phyloP scores from a whole-genome alignment of 2,113 vertebrate genomes.

The Taxidea taxus region DNA sequence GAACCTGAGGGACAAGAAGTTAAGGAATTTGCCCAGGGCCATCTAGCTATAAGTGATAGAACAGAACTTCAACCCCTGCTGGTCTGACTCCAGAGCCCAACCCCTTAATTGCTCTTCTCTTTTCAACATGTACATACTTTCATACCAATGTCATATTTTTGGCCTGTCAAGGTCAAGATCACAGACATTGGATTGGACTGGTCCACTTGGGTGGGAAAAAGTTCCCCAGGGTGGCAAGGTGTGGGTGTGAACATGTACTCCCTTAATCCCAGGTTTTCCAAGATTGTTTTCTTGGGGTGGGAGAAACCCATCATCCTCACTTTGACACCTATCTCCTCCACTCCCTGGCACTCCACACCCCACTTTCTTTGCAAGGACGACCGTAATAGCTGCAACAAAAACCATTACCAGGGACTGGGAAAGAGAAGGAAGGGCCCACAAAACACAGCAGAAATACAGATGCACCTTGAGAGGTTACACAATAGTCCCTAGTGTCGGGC shows the following conservation, averaged over 20 bases:
- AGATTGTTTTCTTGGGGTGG: neutral
- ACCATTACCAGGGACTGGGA: neutral
- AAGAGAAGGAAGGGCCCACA: neutral
- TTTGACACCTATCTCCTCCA: neutral
- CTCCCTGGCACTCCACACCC: neutral
- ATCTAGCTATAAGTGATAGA: neutral
- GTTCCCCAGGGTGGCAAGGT: neutral
- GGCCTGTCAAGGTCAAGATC: neutral
- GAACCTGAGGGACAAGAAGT: neutral
- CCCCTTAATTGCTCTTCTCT: neutral
- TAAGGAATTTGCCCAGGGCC: constrained; percentile 15
- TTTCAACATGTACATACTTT: neutral
- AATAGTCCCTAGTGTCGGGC: constrained; percentile 25
- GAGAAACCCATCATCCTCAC: neutral
- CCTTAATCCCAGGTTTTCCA: neutral
- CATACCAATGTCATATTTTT: neutral
- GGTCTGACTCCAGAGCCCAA: neutral
- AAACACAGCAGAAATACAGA: neutral
- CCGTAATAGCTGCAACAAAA: neutral
- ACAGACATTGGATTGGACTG: neutral
- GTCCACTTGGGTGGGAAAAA: neutral
- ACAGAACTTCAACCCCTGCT: neutral
- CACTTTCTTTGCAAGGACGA: neutral
- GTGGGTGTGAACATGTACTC: neutral
- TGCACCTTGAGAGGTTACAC: neutral